Evolutionary conservation across 2,797 vertebrate species (phyloP).

Genomic region (Ctenosaura bakeri): DNA sequence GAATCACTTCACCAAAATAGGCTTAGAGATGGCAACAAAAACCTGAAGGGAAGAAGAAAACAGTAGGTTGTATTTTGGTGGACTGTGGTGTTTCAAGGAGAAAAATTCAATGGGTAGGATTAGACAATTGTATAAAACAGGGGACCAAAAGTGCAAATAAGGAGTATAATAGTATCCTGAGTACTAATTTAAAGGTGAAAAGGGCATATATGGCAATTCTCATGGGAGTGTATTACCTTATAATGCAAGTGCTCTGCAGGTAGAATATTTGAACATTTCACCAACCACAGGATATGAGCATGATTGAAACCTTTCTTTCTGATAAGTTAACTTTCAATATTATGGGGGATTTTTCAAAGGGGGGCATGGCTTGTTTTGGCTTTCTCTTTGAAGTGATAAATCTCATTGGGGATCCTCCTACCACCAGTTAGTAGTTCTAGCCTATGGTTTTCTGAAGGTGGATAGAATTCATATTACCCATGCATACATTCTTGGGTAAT

Average conservation of each 20-base stretch:
- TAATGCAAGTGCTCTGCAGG: background rate
- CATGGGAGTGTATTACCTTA: background rate
- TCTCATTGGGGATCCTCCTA: background rate
- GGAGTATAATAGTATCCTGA: background rate
- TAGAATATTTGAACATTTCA: background rate
- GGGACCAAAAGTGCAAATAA: background rate
- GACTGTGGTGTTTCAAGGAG: background rate
- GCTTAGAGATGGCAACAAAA: no score
- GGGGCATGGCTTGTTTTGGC: background rate
- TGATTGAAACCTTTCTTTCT: background rate
- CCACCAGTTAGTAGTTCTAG: background rate
- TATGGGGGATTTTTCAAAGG: background rate
- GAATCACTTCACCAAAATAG: background rate
- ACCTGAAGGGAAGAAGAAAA: background rate
- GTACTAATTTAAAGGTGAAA: background rate
- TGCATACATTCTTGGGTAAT: no score
- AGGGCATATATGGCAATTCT: background rate
- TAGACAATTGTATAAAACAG: background rate
- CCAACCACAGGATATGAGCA: background rate
- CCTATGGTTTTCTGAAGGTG: no score
- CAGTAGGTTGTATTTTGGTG: background rate
- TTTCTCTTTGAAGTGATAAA: no score
- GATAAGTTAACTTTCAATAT: background rate
- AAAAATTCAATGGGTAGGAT: background rate
- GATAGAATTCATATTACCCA: background rate